Conservation (phyloP, 1,140 invertebrate species). For the Sarcophaga bullata region DNA sequence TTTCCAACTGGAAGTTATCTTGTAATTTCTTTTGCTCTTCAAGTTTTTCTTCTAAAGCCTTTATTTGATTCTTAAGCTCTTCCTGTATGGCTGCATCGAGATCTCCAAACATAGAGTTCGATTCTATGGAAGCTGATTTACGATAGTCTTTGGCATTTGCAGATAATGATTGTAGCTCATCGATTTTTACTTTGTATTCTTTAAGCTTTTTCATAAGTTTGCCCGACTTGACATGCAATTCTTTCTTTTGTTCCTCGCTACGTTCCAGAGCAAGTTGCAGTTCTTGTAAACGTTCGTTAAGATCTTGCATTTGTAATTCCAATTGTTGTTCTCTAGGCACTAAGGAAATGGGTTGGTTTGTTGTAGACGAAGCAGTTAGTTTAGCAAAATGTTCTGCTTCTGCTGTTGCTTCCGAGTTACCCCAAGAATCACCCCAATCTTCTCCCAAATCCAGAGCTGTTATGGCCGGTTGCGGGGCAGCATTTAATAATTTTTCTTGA, state of each 20-base stretch:
- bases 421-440: conserved; percentile 68
- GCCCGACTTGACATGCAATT: conserved; percentile 72
- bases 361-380: background rate
- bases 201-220: conserved; percentile 82
- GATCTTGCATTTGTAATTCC: conserved; percentile 62
- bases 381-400: conserved; percentile 59
- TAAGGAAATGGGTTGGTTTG: background rate
- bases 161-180: conserved; percentile 70
- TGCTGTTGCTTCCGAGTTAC: conserved; percentile 66
- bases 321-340: conserved; percentile 46
- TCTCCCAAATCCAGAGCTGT: conserved; percentile 40
- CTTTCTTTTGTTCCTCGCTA: conserved; percentile 70
- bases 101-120: conserved; percentile 67
- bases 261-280: conserved; percentile 67
- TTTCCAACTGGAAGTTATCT: conserved; percentile 73
- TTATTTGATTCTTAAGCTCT: conserved; percentile 76
- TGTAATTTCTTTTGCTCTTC: conserved; percentile 70
- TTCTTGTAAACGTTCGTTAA: conserved; percentile 68
- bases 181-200: conserved; percentile 75
- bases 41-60: conserved; percentile 73
- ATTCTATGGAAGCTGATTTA: conserved; percentile 67
- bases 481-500: conserved; percentile 33
- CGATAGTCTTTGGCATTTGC: conserved; percentile 62
- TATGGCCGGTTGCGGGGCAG: background rate
- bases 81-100: conserved; percentile 80